These are phyloP conservation scores for Neosilurus mollespiculum DNA, from an alignment of 2,797 vertebrate genomes.

Conservation along the genomic window DNA sequence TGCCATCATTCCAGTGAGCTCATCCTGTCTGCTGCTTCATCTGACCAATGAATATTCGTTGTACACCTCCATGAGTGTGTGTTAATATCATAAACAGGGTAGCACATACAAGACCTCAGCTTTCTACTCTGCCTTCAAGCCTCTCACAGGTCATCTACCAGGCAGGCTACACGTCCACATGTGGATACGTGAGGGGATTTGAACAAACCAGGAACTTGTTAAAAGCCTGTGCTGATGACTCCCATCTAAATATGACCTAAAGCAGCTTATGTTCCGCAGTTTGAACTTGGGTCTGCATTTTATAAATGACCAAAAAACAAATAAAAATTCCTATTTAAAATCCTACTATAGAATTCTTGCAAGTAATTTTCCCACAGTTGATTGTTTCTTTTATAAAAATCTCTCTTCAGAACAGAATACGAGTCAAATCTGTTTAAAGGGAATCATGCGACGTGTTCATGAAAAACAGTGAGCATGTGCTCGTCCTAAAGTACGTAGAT, in stretches of 20 bases:
- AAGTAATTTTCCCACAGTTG: background rate
- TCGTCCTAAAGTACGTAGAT: no score
- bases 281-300: background rate
- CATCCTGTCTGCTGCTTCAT: background rate
- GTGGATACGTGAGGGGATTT: background rate
- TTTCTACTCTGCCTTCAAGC: background rate
- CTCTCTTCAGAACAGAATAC: background rate
- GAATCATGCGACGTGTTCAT: no score
- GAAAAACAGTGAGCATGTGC: no score
- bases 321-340: background rate
- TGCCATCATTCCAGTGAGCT: background rate
- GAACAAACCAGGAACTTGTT: background rate
- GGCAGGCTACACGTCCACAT: background rate
- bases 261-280: background rate
- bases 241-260: background rate
- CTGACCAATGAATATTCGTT: background rate
- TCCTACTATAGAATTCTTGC: no score
- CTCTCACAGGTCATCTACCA: background rate
- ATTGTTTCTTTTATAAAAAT: background rate
- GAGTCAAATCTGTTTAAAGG: background rate
- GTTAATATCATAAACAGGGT: background rate
- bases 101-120: background rate
- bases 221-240: background rate
- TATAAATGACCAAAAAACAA: background rate
- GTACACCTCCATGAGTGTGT: background rate